Evolutionary conservation across 1,140 invertebrate species (phyloP), one percentile per base, ranked within the genome.

Genomic region (Drosophila saltans): DNA sequence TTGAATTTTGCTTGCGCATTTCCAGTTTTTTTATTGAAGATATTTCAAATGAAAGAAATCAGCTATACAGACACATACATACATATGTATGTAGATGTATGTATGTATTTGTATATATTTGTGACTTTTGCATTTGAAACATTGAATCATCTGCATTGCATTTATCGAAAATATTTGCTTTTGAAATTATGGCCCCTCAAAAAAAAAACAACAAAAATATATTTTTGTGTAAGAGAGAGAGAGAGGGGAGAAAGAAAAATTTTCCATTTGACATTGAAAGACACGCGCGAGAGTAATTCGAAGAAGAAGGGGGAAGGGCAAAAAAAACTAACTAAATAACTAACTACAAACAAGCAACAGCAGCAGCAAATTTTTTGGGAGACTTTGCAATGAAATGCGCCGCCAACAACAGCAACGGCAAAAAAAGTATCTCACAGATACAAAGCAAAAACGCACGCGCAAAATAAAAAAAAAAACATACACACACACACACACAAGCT

Each of bases 261-360:
- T 75, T 73, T 78, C 70, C 71, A 59, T 80, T 71, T 88, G 80
- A 73, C 82, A 86, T 88, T 89, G 83, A 83, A 72, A 67, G 64
- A 52, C 78, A 86, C 62, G 72, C 72, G 79, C 71, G 48, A 60
- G 24, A 59, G 5, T 59, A 36, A 36, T 6, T 36, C 6, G 2
- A 75, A 72, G 36, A 56, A 5, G 11, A 11, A 62, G 40, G 4
- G 28, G 39, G 21, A 8, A 10, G 33, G 8, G 48, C 10, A 21
- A 24, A 58, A 24, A 30, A 73, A 57, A 26, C 57, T n/a, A 57
- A 26, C 57, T n/a, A 56, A 66, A 28, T 57, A 68, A 72, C 60
- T 56, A 60, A 72, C 68, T 26, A 52, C 45, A 26, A 52, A 52
- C 45, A 52, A 52, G 16, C 45, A 75, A 63, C 64, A 48, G 41